These are phyloP conservation scores for Esox lucius DNA, from an alignment of 2,797 vertebrate species.

Conservation along the genomic window DNA sequence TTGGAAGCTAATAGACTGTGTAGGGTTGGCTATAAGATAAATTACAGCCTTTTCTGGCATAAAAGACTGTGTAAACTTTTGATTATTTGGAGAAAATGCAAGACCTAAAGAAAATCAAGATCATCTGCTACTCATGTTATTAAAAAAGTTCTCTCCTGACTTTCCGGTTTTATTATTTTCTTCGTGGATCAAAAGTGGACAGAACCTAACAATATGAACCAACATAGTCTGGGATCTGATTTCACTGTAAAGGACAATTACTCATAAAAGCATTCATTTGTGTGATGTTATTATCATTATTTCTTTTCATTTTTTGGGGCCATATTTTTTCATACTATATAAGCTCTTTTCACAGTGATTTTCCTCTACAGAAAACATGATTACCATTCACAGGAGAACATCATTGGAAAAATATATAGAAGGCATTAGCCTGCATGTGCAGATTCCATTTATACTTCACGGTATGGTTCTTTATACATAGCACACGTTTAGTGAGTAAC, in stretches of 20 bases:
- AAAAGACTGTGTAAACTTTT: no score
- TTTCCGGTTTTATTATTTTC: no score
- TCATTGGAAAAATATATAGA: conserved; percentile 22
- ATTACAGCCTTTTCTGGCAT: no score
- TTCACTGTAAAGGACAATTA: not conserved
- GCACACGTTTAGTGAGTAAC: conserved; percentile 61
- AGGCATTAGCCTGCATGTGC: conserved; percentile 54
- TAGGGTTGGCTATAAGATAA: no score
- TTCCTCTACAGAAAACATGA: conserved; percentile 11
- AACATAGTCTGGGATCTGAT: no score
- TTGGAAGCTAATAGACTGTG: no score
- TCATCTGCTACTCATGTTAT: no score
- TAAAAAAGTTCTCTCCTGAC: no score
- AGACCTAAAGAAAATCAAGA: no score
- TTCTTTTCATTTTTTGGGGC: not conserved
- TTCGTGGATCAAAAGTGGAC: no score
- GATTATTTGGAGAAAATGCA: no score
- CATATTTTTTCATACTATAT: conserved; percentile 17
- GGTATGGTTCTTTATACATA: conserved; percentile 55
- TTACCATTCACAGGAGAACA: conserved; percentile 25
- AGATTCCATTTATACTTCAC: conserved; percentile 60
- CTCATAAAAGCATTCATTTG: not conserved
- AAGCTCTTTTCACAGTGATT: conserved; percentile 42
- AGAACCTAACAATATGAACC: no score
- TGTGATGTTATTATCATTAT: not conserved